Conservation (phyloP, 2,113 vertebrate genomes). For the Anas platyrhynchos region DNA sequence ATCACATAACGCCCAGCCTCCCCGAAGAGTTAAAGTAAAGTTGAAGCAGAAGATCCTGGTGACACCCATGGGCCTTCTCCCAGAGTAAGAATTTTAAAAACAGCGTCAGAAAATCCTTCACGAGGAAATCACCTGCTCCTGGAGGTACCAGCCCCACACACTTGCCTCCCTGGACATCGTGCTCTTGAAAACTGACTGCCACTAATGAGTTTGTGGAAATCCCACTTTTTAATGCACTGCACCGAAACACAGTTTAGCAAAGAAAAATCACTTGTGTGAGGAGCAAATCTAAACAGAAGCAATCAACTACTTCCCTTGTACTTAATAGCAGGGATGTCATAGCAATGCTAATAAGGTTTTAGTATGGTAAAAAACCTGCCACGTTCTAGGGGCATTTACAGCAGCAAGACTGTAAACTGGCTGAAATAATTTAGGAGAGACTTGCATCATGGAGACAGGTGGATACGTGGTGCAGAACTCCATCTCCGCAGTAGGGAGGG, state of each 20-base stretch:
- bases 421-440: too few relatives aligned
- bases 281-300: neutral
- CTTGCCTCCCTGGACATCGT: fast-evolving
- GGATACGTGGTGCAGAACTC: too few relatives aligned
- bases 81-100: neutral
- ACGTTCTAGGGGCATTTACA: fast-evolving
- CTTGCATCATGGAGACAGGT: too few relatives aligned
- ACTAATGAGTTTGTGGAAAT: neutral
- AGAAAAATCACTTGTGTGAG: neutral
- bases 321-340: neutral
- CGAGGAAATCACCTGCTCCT: neutral
- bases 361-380: neutral
- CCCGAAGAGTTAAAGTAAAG: neutral
- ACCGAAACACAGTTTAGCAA: fast-evolving
- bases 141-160: fast-evolving
- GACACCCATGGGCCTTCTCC: neutral
- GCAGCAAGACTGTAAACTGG: neutral
- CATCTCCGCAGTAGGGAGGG: too few relatives aligned
- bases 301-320: neutral
- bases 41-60: neutral
- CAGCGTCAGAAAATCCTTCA: neutral
- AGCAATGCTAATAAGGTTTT: neutral
- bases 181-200: neutral
- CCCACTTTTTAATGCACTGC: neutral
- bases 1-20: neutral